Conservation (phyloP, 1,140 invertebrate genomes). For the Campoletis sonorensis region DNA sequence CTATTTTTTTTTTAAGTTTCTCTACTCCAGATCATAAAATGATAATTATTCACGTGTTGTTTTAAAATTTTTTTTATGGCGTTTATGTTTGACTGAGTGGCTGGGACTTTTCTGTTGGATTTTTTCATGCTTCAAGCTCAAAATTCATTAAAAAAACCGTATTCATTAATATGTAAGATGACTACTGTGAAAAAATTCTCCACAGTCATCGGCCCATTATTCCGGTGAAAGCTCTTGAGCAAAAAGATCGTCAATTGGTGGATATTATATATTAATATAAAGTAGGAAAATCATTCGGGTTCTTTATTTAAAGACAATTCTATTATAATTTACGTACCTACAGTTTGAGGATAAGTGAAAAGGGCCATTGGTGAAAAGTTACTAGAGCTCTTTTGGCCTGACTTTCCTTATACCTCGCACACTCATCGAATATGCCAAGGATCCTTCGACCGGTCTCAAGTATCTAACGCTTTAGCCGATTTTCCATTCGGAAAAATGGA, state of each 20-base stretch:
- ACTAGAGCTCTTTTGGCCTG: background rate
- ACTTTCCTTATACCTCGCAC: constrained; percentile 10
- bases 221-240: too few relatives aligned
- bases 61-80: too few relatives aligned
- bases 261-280: background rate
- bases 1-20: too few relatives aligned
- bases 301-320: background rate
- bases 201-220: too few relatives aligned
- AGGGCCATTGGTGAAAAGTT: background rate
- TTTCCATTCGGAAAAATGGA: constrained; percentile 19
- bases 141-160: too few relatives aligned
- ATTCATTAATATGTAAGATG: too few relatives aligned
- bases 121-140: too few relatives aligned
- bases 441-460: constrained; percentile 9
- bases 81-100: too few relatives aligned
- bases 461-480: constrained; percentile 3
- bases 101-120: too few relatives aligned
- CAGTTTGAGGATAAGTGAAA: background rate
- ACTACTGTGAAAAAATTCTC: too few relatives aligned
- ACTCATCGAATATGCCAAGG: constrained; percentile 22
- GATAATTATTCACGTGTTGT: too few relatives aligned
- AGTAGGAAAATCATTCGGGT: background rate
- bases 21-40: too few relatives aligned
- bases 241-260: background rate
- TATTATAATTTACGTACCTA: background rate